These are phyloP conservation scores for Drosophila sordidula DNA, from an alignment of 2,888 invertebrate species.

Conservation along the genomic window DNA sequence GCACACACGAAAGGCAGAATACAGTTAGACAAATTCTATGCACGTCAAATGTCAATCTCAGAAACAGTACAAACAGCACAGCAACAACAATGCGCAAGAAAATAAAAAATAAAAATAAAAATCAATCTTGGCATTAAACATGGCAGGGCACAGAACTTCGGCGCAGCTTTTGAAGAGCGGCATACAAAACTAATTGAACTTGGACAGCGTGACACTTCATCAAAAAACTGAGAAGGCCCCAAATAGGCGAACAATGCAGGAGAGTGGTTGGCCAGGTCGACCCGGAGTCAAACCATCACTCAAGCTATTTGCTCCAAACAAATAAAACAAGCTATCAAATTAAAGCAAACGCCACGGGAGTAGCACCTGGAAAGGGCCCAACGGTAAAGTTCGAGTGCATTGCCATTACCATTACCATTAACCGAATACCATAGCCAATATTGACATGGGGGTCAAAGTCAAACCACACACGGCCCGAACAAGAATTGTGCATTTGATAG, in stretches of 20 bases:
- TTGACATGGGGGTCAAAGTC: constrained; percentile 76
- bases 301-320: constrained; percentile 74
- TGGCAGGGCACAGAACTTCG: constrained; percentile 51
- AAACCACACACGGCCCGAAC: constrained; percentile 51
- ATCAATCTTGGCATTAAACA: constrained; percentile 76
- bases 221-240: constrained; percentile 36
- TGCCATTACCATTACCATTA: constrained; percentile 44
- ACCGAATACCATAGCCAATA: constrained; percentile 54
- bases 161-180: constrained; percentile 64
- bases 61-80: constrained; percentile 44
- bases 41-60: constrained; percentile 79
- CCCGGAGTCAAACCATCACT: constrained; percentile 55
- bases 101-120: constrained; percentile 32
- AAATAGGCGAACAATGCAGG: constrained; percentile 42
- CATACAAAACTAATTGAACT: constrained; percentile 81
- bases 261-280: constrained; percentile 32
- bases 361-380: constrained; percentile 48
- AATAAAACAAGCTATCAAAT: constrained; percentile 79
- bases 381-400: constrained; percentile 55
- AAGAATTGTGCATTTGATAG: constrained; percentile 74
- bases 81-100: constrained; percentile 36
- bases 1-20: constrained; percentile 63
- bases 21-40: constrained; percentile 81
- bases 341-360: constrained; percentile 67
- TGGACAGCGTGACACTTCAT: constrained; percentile 82